Base-by-base conservation (phyloP, 2,113 vertebrate species). In the Aleadryas rufinucha region DNA sequence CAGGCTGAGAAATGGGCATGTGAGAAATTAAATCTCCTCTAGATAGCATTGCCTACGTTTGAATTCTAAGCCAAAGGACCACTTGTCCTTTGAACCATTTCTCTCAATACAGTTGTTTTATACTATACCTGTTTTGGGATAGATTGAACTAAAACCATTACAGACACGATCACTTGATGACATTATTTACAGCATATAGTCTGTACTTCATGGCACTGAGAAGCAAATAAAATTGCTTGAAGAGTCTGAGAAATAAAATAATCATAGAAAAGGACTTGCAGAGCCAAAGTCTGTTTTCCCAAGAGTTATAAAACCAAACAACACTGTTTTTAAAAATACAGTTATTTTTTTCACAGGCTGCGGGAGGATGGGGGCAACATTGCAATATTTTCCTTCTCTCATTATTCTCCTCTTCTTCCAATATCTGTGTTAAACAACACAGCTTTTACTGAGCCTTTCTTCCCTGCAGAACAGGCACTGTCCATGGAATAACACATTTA, bases 401-500 rank as follows among this genome's bases (percentile, higher is more conserved):
- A 70, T 28, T 93, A 72, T 77, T 89, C 93, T 90, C 69, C 47
- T 66, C 87, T 95, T 95, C 86, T 81, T 92, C 66, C 95, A 84
- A 52, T 80, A 54, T 42, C 16, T 86, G 9, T 49, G 44, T 89
- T 97, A 94, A 98, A 96, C 80, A 91, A 20, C 21, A 78, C 84
- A 86, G 74, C 50, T 94, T 94, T 95, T 96, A 84, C 76, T 81
- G 91, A 97, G 93, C 70, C 49, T 93, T 96, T 97, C 92, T 95
- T 96, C 97, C 97, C 89, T 96, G 41, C 49, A 81, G 91, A 87
- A 86, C 95, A 94, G 89, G 93, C 65, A 4, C 74, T 53, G 72
- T 84, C 52, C 37, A 13, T 50, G 70, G 87, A 81, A 81, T 49
- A 94, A 76, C 65, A 95, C 54, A 16, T 80, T 93, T 83, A 80